A percentile compares a stretch with the other conserved stretches of the same genome.
Evolutionary conservation across 1,140 invertebrate genomes (phyloP).

Genomic region (Orussus abietinus): DNA sequence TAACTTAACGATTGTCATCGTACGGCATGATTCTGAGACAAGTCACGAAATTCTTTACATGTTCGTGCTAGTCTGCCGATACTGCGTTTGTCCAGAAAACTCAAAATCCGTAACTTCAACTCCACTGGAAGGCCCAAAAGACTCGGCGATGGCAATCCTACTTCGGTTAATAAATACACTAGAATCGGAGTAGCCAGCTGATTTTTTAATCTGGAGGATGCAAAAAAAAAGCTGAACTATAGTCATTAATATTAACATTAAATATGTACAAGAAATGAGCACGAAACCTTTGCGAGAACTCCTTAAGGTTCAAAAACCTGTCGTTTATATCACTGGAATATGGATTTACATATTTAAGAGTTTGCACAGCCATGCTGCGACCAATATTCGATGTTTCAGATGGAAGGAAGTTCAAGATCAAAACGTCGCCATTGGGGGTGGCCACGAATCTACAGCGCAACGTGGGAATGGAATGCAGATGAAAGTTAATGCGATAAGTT

Average conservation of each 20-base stretch:
- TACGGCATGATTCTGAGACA: conserved; percentile 5
- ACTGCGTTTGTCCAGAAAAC: conserved; percentile 11
- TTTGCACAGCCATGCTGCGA: conserved; percentile 19
- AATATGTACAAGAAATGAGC: conserved; percentile 6
- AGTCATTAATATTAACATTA: conserved; percentile 7
- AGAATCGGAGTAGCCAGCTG: conserved; percentile 25
- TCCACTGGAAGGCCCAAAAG: conserved; percentile 32
- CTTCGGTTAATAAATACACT: conserved; percentile 24
- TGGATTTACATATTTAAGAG: conserved; percentile 32
- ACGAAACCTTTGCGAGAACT: conserved; percentile 34
- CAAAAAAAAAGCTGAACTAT: background rate
- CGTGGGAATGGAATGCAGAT: conserved; percentile 8
- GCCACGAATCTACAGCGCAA: conserved; percentile 28
- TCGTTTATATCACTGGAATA: conserved; percentile 20
- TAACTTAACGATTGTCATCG: too few species aligned
- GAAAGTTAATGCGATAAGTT: conserved; percentile 26
- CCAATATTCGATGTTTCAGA: conserved; percentile 1
- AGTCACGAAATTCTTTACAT: conserved; percentile 13
- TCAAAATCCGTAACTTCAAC: conserved; percentile 21
- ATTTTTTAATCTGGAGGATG: conserved; percentile 34
- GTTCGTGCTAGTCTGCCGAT: conserved; percentile 1
- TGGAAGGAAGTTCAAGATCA: conserved; percentile 31
- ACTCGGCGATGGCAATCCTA: conserved; percentile 27
- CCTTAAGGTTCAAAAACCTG: conserved; percentile 32
- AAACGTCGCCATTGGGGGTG: conserved; percentile 26